phyloP scores from a whole-genome alignment of 2,113 vertebrate genomes.

The Halichoeres trimaculatus region DNA sequence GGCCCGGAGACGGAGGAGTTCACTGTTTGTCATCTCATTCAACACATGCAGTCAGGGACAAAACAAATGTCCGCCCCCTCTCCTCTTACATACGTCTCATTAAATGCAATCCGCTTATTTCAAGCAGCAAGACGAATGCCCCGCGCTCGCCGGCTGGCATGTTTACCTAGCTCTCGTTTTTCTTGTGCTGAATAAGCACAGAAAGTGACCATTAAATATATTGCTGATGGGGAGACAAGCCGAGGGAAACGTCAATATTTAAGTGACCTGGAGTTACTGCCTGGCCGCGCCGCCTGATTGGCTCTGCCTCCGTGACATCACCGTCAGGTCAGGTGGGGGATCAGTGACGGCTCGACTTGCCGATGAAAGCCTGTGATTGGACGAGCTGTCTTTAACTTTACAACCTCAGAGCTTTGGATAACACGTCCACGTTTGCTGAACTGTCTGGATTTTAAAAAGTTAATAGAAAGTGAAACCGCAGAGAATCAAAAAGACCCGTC shows the following conservation, averaged over 20 bases:
- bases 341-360: background rate
- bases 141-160: constrained; percentile 71
- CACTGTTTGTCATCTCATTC: constrained; percentile 59
- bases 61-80: constrained; percentile 61
- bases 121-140: constrained; percentile 63
- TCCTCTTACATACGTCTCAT: constrained; percentile 67
- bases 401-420: too few species aligned
- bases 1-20: constrained; percentile 63
- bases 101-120: constrained; percentile 69
- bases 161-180: constrained; percentile 76
- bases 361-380: background rate
- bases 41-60: constrained; percentile 52
- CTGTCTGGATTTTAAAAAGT: too few species aligned
- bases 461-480: too few species aligned
- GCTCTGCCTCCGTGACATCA: constrained; percentile 58
- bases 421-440: too few species aligned
- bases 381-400: too few species aligned
- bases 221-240: constrained; percentile 80
- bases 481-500: constrained; percentile 53
- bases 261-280: constrained; percentile 62
- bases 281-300: constrained; percentile 35
- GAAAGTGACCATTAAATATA: constrained; percentile 82
- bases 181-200: constrained; percentile 79
- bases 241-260: constrained; percentile 74
- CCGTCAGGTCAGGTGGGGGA: constrained; percentile 24